Conservation (phyloP, 2,888 invertebrate genomes). For the Epiblema foenella region DNA sequence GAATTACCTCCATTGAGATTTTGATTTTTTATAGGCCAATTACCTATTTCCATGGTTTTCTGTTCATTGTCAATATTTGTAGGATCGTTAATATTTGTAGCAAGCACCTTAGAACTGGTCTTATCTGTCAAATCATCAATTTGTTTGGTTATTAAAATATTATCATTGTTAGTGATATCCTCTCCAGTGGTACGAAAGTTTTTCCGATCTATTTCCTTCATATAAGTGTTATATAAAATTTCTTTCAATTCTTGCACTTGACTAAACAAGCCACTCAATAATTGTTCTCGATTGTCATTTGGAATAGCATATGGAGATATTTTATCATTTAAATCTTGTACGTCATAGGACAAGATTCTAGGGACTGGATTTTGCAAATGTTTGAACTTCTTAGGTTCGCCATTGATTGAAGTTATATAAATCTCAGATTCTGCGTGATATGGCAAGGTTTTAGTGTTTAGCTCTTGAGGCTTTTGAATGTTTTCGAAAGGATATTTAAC, state of each 20-base stretch:
- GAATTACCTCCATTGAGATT: too few relatives aligned
- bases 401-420: constrained; percentile 2
- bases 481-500: background rate
- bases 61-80: background rate
- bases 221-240: background rate
- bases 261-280: background rate
- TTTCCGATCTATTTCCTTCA: background rate
- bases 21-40: too few relatives aligned
- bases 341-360: background rate
- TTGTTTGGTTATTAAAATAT: background rate
- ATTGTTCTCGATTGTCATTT: background rate
- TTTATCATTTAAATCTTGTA: background rate
- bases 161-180: background rate
- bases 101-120: background rate
- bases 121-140: background rate
- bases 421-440: background rate
- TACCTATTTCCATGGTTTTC: too few relatives aligned
- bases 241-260: background rate
- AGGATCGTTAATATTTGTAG: background rate
- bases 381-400: background rate
- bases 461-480: background rate
- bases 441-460: background rate
- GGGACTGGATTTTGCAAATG: background rate
- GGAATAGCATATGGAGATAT: background rate
- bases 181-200: background rate